phyloP scores from a whole-genome alignment of 2,113 vertebrate genomes.

The Actenoides hombroni region DNA sequence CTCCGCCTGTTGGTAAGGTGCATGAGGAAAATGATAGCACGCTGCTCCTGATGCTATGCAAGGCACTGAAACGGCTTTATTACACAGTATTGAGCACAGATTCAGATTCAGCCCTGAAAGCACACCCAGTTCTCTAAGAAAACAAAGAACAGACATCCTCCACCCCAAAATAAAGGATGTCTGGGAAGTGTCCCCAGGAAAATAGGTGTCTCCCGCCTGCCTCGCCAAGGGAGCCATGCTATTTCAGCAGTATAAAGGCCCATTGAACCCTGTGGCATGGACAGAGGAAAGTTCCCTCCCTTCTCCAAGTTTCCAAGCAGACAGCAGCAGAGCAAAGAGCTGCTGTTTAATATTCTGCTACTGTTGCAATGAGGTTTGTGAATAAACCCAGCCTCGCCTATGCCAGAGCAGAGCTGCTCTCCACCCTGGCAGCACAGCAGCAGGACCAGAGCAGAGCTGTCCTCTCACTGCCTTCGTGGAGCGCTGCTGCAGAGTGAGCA shows the following conservation, averaged over 20 bases:
- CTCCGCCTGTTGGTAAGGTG: not conserved
- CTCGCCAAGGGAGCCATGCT: not conserved
- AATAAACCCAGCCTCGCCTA: not conserved
- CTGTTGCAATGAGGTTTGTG: slow-evolving; percentile 42
- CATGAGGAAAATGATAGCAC: not conserved
- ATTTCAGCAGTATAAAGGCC: not conserved
- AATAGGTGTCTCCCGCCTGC: slow-evolving; percentile 1
- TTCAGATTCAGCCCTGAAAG: not conserved
- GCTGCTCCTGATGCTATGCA: not conserved
- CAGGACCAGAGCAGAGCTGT: not conserved
- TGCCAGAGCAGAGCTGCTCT: slow-evolving; percentile 30
- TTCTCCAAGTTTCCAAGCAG: slow-evolving; percentile 47
- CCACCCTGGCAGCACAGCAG: not conserved
- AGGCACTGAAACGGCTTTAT: not conserved
- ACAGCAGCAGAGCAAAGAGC: slow-evolving; percentile 10
- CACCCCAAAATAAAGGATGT: not conserved
- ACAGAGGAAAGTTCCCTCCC: slow-evolving; percentile 13
- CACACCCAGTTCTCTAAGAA: not conserved
- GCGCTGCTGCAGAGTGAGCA: not conserved
- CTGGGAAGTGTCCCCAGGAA: not conserved
- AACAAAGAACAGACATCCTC: not conserved
- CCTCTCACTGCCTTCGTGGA: not conserved
- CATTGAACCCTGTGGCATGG: not conserved
- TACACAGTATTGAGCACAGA: not conserved
- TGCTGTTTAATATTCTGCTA: slow-evolving; percentile 57